Evolutionary conservation across 1,140 invertebrate species (phyloP).

Genomic region (Lutraria rhynchaena): DNA sequence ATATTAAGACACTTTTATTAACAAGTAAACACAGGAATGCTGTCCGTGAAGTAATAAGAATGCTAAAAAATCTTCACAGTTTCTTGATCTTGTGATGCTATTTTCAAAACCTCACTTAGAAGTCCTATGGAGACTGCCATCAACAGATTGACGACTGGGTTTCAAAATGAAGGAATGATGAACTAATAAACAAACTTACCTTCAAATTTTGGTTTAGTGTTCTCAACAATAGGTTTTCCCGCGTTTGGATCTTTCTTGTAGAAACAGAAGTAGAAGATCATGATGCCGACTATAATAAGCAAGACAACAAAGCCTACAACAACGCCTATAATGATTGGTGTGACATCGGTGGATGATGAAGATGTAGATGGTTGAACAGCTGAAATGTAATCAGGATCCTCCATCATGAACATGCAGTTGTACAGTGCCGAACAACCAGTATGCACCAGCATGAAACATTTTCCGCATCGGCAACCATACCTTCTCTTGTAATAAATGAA

Average conservation of each 20-base stretch:
- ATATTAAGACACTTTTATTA: no score
- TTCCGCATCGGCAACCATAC: no score
- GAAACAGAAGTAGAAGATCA: constrained; percentile 39
- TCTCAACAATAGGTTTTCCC: constrained; percentile 46
- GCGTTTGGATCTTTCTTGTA: constrained; percentile 52
- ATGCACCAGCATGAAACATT: no score
- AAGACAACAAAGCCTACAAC: constrained; percentile 1
- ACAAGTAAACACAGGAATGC: no score
- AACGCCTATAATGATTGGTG: background rate
- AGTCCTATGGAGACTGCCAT: background rate
- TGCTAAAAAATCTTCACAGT: no score
- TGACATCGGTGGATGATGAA: background rate
- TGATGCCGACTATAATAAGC: background rate
- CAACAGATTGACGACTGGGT: background rate
- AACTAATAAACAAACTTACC: background rate
- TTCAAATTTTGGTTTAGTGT: constrained; percentile 53
- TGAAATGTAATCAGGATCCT: no score
- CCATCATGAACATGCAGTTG: no score
- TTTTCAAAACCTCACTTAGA: background rate
- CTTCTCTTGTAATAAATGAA: no score
- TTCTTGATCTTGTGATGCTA: no score
- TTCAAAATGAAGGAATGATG: background rate
- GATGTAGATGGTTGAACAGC: no score
- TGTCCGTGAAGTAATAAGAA: no score
- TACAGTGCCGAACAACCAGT: no score